Evolutionary conservation across 1,140 invertebrate genomes (phyloP), one percentile per base, ranked within the genome.

Genomic region (Uloborus diversus): DNA sequence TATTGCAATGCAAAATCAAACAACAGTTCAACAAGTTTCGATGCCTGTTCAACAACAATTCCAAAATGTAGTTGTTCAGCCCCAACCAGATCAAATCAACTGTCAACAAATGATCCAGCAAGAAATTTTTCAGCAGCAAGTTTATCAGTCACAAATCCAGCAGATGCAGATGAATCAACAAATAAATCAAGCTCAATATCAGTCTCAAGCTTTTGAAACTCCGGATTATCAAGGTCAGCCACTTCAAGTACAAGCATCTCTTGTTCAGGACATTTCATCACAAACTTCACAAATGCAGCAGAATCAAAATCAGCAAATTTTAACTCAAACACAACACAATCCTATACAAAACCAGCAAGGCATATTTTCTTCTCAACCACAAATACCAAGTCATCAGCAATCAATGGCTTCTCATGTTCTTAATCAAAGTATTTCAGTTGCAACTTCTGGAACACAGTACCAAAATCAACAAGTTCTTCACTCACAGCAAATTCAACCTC

Each of bases 211-310:
- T 20, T 85, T 84, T 20, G 88, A 88, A 85, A 86, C 85, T 9
- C 86, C 87, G 75, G 88, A 90, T 69, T 88, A 85, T 49, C 84
- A 85, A 80, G 80, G 82, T 85, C 86, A 84, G 86, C 87, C 75
- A 85, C 87, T 83, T 49, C 81, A 84, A 69, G 83, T 89, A 80
- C 87, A 88, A 83, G 37, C 51, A 35, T 42, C 70, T 2, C 73
- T 65, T 14, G 13, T 65, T 5, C 83, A 87, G 47, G 86, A 88
- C 76, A 85, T 85, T 56, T 85, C 84, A 35, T 82, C 86, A 1
- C 89, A 89, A 79, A 88, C 87, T 14, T 85, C 88, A 27, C 87
- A 87, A 28, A 86, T 87, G 17, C 88, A 89, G 51, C 89, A 89
- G 85, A 88, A 80, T 85, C 84, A 65, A n/a, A 66, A 51, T 56